Evolutionary conservation across 2,888 invertebrate genomes (phyloP).

Genomic region (Pyrgus malvae): DNA sequence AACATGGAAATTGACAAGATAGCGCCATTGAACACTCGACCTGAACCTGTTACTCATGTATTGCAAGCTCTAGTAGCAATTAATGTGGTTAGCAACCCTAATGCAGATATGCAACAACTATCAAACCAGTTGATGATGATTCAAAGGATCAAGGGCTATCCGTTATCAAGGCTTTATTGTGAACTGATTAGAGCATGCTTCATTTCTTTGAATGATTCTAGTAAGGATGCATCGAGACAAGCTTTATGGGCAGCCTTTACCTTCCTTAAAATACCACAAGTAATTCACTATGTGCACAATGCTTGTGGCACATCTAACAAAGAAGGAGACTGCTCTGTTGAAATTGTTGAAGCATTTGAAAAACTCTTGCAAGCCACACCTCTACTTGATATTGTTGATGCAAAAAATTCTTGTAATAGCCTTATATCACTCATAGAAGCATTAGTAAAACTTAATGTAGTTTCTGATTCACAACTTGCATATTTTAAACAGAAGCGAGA

Average conservation of each 20-base stretch:
- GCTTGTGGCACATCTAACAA: slow-evolving; percentile 79
- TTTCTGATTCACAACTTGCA: slow-evolving; percentile 89
- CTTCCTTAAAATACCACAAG: slow-evolving; percentile 93
- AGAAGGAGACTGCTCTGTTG: slow-evolving; percentile 86
- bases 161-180: slow-evolving; percentile 90
- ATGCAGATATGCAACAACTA: slow-evolving; percentile 90
- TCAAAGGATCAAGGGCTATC: slow-evolving; percentile 91
- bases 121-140: slow-evolving; percentile 92
- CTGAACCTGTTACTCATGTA: slow-evolving; percentile 86
- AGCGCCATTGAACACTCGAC: slow-evolving; percentile 76
- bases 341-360: slow-evolving; percentile 92
- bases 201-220: slow-evolving; percentile 93
- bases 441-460: slow-evolving; percentile 88
- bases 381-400: slow-evolving; percentile 93
- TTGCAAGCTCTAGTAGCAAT: slow-evolving; percentile 92
- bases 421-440: slow-evolving; percentile 92
- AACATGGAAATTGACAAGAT: slow-evolving; percentile 84
- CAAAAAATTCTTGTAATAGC: slow-evolving; percentile 93
- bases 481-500: slow-evolving; percentile 85
- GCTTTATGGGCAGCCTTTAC: slow-evolving; percentile 97
- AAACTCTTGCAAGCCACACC: slow-evolving; percentile 92
- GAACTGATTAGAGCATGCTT: slow-evolving; percentile 95
- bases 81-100: slow-evolving; percentile 92
- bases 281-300: slow-evolving; percentile 86
- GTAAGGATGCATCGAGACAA: slow-evolving; percentile 89